Evolutionary conservation across 2,888 invertebrate genomes (phyloP).

Genomic region (Clunio marinus): DNA sequence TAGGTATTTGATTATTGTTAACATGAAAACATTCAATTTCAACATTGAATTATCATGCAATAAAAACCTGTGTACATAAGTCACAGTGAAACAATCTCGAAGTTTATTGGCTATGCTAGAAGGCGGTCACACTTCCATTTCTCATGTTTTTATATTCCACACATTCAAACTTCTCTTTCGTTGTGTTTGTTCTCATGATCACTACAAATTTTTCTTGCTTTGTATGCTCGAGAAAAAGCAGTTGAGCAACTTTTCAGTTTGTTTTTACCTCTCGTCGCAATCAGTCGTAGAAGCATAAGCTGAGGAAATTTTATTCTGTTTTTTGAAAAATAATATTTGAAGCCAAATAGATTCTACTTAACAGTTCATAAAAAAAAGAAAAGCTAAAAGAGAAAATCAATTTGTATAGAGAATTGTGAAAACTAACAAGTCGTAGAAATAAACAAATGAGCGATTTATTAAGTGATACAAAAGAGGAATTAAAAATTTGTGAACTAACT

Average conservation of each 20-base stretch:
- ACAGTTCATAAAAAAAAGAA: background rate
- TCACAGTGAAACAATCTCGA: background rate
- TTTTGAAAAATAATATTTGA: too few species aligned
- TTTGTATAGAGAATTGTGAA: slow-evolving; percentile 1
- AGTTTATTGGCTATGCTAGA: background rate
- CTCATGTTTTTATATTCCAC: background rate
- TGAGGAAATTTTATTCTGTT: background rate
- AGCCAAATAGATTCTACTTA: too few species aligned
- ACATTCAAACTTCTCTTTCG: background rate
- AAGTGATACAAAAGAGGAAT: too few species aligned
- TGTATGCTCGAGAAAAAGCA: background rate
- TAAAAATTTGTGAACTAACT: background rate
- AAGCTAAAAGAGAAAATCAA: background rate
- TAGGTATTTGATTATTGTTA: too few species aligned
- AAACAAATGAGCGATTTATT: background rate
- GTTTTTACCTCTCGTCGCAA: slow-evolving; percentile 10
- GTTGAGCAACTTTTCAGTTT: slow-evolving; percentile 20
- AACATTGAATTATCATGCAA: too few species aligned
- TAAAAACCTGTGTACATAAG: too few species aligned
- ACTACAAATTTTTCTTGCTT: background rate
- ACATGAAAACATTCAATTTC: too few species aligned
- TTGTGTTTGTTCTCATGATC: background rate
- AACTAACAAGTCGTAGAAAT: background rate
- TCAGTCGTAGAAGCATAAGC: background rate
- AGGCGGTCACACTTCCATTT: background rate